Base-by-base conservation (phyloP, 2,888 invertebrate species). In the Phalera bucephala region DNA sequence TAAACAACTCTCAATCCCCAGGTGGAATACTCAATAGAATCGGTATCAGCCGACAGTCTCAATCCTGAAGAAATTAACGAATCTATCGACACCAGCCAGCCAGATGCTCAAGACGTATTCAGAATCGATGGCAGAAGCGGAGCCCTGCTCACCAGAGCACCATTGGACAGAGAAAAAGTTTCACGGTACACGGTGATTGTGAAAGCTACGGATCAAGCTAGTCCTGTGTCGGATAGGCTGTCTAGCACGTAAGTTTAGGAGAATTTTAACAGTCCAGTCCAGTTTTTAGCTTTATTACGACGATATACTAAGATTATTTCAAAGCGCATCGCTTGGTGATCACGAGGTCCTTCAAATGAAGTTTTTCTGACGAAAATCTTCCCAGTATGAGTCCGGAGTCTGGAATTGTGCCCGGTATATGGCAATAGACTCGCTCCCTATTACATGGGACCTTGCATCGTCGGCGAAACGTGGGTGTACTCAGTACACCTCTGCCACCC, bases 101-200 rank as follows among this genome's bases (percentile, higher is more conserved):
- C 64, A 0, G 94, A 95, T 39, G 92, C 93, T 41, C 92, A 93
- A 30, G 93, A 94, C 4, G 94, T 95, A 1, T 98, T 98, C 79
- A 91, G 95, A 41, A 95, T 98, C 44, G 97, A 98, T 68, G 91
- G 95, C 0, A 92, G 94, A 41, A 95, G 95, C 6, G 98, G 98
- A 0, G 96, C 97, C 0, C 92, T 99, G 21, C 93, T 96, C 0
- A 97, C 97, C 0, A 91, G 96, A 44, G 91, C 93, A 6, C 86
- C 93, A 0, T 77, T 99, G 12, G 98, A 99, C 74, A 90, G 98
- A n/a, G 99, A 99, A 83, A 94, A 92, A 3, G 94, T 95, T 0
- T 94, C 96, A 33, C 92, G 94, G 32, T 98, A 98, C 70, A 95
- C 95, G 0, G 91, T 99, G 6, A 91, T 96, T 12, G 94, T 98